Base-by-base conservation (phyloP, 2,797 vertebrate species). In the Acrossocheilus fasciatus region DNA sequence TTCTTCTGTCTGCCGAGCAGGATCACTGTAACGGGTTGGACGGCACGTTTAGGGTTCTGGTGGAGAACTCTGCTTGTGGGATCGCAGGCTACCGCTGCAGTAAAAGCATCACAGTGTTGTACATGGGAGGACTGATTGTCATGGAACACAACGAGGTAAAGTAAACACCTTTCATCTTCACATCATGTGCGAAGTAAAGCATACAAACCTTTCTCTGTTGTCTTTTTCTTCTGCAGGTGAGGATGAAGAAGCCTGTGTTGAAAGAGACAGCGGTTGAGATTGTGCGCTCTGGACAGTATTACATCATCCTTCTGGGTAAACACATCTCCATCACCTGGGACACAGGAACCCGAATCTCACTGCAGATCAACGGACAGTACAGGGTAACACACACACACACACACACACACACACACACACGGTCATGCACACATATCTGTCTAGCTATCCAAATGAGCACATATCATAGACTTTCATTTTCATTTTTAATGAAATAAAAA, bases 41-140 rank as follows among this genome's bases (percentile, higher is more conserved):
- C 0, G 97, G 98, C 78, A 96, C 96, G 0, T 99, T 99, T 89
- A 95, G 96, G 88, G 96, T 99, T 85, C 90, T 99, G 10, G 95
- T 99, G 90, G 96, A 96, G 90, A 99, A 97, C n/a, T 96, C 96
- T 62, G 97, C 96, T 4, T 99, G 98, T 90, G 94, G 96, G 79
- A 93, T 96, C 85, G 94, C 96, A 2, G 96, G 96, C 30, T 95
- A 95, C 88, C 97, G 94, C 57, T 99, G 98, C 93, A 95, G 96
- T 79, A 99, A 97, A 92, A 94, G 93, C 10, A 89, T 99, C 86
- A 95, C 92, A 0, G 93, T 99, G 91, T 90, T 96, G 77, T 97
- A 97, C 90, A 92, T 95, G 52, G 96, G 93, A 90, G 98, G 97
- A 23, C 94, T 97, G 91, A 96, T 99, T 73, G 93, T 96, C 57